Evolutionary conservation across 2,888 invertebrate genomes (phyloP).

Genomic region (Drepana falcataria): DNA sequence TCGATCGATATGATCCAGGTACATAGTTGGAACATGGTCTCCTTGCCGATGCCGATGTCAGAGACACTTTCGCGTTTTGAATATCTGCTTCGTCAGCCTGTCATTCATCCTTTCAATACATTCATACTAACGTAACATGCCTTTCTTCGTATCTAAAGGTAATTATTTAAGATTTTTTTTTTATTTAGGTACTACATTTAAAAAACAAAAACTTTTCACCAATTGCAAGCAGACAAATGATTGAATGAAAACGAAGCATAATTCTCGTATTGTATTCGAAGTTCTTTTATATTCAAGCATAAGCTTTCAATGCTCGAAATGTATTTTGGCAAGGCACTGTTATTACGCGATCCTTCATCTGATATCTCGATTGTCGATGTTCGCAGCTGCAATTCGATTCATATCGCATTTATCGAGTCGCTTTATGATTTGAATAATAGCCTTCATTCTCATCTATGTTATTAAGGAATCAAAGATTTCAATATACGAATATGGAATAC

Average conservation of each 20-base stretch:
- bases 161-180: too few species aligned
- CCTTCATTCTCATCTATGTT: constrained; percentile 16
- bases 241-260: neutral
- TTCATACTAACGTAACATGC: too few species aligned
- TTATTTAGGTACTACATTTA: too few species aligned
- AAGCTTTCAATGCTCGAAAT: constrained; percentile 38
- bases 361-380: constrained; percentile 25
- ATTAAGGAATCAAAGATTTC: neutral
- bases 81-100: too few species aligned
- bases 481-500: neutral
- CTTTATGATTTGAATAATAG: constrained; percentile 41
- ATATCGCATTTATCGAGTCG: constrained; percentile 36
- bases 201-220: too few species aligned
- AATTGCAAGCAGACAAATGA: too few species aligned
- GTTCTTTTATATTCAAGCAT: constrained; percentile 6
- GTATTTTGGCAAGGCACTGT: constrained; percentile 41
- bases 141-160: too few species aligned
- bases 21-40: too few species aligned
- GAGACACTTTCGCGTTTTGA: too few species aligned
- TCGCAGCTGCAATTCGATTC: constrained; percentile 36
- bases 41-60: too few species aligned
- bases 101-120: too few species aligned
- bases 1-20: too few species aligned
- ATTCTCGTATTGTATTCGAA: neutral
- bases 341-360: constrained; percentile 43